These are phyloP conservation scores for Recurvirostra avosetta DNA, from an alignment of 2,113 vertebrate genomes.

Conservation along the genomic window DNA sequence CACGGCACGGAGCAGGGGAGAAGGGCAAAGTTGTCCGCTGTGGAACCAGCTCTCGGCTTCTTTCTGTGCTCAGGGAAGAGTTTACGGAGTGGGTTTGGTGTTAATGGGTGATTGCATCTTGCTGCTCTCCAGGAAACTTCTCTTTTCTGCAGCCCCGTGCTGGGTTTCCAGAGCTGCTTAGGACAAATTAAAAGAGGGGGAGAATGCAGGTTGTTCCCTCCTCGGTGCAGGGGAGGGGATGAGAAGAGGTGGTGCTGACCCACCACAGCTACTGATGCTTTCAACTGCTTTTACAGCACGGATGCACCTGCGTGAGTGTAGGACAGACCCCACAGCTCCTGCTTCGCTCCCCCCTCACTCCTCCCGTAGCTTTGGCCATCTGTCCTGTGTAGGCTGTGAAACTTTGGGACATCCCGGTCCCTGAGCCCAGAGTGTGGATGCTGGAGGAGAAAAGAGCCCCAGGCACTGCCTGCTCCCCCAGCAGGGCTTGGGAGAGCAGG, in stretches of 20 bases:
- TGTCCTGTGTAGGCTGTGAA: not conserved
- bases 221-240: too few species aligned
- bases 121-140: not conserved
- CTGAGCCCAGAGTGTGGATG: not conserved
- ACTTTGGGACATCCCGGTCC: too few species aligned
- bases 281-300: not conserved
- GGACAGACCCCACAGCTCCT: not conserved
- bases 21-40: not conserved
- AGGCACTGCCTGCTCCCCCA: not conserved
- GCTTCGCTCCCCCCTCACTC: not conserved
- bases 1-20: fast-evolving
- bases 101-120: not conserved
- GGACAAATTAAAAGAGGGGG: not conserved
- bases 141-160: not conserved
- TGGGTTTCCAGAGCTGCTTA: not conserved
- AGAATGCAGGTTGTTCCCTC: too few species aligned
- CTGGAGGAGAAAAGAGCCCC: not conserved
- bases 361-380: not conserved
- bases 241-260: not conserved
- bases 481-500: not conserved
- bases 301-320: not conserved
- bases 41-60: not conserved
- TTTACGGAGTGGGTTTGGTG: not conserved
- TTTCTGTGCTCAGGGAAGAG: not conserved
- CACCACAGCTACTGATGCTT: not conserved